These are phyloP conservation scores for Enteromius argenteus DNA, from an alignment of 2,797 vertebrate species.

Conservation along the genomic window DNA sequence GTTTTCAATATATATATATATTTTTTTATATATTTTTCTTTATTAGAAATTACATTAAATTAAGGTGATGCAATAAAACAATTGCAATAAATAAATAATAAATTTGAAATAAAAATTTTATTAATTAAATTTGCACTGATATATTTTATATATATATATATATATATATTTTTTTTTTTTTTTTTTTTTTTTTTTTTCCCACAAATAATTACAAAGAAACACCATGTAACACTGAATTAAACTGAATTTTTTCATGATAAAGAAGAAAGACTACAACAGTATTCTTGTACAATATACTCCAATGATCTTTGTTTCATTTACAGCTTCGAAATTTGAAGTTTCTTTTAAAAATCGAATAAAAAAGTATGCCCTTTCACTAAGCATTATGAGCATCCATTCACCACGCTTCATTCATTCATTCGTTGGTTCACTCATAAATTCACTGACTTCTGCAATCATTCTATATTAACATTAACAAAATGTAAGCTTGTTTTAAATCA, in stretches of 20 bases:
- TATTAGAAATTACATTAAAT: neutral
- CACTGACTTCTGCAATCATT: neutral
- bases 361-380: neutral
- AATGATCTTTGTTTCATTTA: neutral
- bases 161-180: too few relatives aligned
- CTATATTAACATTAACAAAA: neutral
- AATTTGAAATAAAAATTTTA: neutral
- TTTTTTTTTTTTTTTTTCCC: too few relatives aligned
- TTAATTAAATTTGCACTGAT: neutral
- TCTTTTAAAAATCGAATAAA: neutral
- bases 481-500: neutral
- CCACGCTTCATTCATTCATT: neutral
- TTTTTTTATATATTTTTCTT: neutral
- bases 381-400: neutral
- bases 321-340: neutral
- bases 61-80: neutral
- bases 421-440: neutral
- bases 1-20: too few relatives aligned
- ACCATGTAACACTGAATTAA: neutral
- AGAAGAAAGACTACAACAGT: neutral
- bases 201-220: neutral
- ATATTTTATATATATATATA: neutral
- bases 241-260: neutral
- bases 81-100: neutral
- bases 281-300: neutral